Conservation (phyloP, 2,113 vertebrate species). For the Arenaria interpres region DNA sequence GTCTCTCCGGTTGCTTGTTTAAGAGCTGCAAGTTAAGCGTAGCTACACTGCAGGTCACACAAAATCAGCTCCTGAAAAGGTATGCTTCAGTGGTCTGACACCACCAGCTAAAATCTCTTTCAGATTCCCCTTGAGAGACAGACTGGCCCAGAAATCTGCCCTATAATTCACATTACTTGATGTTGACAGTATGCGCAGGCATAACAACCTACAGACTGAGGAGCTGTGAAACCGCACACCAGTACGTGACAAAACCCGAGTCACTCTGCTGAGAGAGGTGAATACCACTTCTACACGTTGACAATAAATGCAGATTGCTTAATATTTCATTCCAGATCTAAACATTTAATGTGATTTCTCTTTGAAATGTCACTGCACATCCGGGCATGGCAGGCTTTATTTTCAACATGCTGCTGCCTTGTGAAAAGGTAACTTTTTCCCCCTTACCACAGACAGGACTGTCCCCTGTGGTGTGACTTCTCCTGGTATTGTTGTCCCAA, state of each 20-base stretch:
- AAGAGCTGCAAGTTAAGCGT: neutral
- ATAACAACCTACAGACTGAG: neutral
- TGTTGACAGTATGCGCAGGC: neutral
- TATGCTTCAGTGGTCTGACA: neutral
- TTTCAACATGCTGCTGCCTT: neutral
- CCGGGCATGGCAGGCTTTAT: neutral
- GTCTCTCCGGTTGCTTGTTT: neutral
- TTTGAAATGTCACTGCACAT: slow-evolving; percentile 1
- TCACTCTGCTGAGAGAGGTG: neutral
- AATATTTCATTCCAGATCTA: neutral
- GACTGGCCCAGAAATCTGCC: neutral
- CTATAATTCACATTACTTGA: neutral
- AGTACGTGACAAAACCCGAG: neutral
- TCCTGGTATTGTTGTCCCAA: neutral
- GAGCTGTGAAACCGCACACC: neutral
- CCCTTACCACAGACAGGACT: neutral
- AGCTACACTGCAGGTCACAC: neutral
- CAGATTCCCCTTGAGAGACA: neutral
- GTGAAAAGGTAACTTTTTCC: neutral
- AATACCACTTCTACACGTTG: neutral
- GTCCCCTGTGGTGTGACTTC: rapidly evolving
- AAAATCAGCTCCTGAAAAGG: slow-evolving; percentile 5
- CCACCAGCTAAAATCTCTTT: neutral
- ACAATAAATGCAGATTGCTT: neutral
- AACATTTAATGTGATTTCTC: neutral